Evolutionary conservation across 2,888 invertebrate genomes (phyloP), one percentile per base, ranked within the genome.

Genomic region (Eupithecia inturbata): DNA sequence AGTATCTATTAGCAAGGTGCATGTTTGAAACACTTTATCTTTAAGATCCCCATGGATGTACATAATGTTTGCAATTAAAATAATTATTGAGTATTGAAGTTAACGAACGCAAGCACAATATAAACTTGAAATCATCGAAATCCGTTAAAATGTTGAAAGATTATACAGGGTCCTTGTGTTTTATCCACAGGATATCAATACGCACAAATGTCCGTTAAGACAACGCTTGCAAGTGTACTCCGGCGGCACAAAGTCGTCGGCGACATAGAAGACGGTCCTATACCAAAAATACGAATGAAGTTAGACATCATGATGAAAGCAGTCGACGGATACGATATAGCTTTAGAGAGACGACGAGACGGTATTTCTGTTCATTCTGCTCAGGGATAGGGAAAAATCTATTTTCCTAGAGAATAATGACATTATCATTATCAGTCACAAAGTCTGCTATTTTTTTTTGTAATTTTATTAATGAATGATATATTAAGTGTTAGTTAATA

Each of bases 241-340:
- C 86, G 92, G 12, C 80, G 80, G 3, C 91, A 85, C 80, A 86
- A 83, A 74, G 83, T 93, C 0, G 81, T 91, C 0, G 88, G 84
- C 10, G 88, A 88, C 2, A 77, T 76, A 49, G 91, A 91, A 77
- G 66, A 75, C 3, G 82, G 86, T 6, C 84, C 87, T 0, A 76
- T 81, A 1, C 92, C 93, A 2, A 82, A 84, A 31, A 91, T 93
- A n/a, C 84, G 86, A 70, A 88, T 91, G 2, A 93, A 93, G 79
- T 74, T 92, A 1, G 92, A 92, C 73, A 81, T 94, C 39, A 93
- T 93, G 92, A 92, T 94, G 93, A 94, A 92, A 78, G 91, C 89
- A 1, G 89, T 89, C 0, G 91, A 92, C n/a, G 91, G 88, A 0
- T 92, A 91, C 74, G 78, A 88, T 77, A 69, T 93, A 0, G 84